These are phyloP conservation scores for Acanthiza pusilla DNA, from an alignment of 2,797 vertebrate species.

Conservation along the genomic window DNA sequence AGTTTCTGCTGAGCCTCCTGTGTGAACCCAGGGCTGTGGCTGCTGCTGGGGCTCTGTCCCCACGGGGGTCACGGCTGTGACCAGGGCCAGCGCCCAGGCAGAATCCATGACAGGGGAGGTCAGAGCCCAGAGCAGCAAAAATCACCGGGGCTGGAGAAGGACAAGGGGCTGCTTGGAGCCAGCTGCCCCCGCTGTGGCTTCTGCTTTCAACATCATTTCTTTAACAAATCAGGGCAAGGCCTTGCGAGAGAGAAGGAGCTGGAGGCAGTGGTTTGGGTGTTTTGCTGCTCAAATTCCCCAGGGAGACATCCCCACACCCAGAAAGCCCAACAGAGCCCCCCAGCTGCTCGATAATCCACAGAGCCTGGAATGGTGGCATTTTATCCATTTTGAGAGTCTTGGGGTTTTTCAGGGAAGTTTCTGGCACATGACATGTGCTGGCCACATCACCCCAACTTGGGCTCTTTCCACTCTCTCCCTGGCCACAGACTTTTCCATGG, in stretches of 20 bases:
- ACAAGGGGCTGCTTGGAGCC: background rate
- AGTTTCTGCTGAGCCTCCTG: background rate
- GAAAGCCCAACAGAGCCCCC: background rate
- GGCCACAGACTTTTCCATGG: background rate
- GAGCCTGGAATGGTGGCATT: background rate
- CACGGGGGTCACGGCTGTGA: background rate
- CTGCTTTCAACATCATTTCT: background rate
- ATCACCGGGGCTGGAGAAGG: rapidly evolving
- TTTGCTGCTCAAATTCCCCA: background rate
- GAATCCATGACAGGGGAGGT: background rate
- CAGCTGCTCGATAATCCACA: rapidly evolving
- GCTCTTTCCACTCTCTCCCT: background rate
- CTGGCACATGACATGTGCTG: background rate
- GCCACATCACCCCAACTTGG: rapidly evolving
- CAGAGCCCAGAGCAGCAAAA: background rate
- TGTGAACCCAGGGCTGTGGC: background rate
- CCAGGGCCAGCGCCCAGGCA: background rate
- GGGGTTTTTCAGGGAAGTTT: background rate
- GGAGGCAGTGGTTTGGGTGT: rapidly evolving
- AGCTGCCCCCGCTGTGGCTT: background rate
- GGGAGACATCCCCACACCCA: background rate
- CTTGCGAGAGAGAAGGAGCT: background rate
- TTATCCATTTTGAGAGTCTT: background rate
- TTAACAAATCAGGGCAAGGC: conserved; percentile 13
- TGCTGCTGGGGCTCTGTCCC: background rate